Evolutionary conservation across 2,113 vertebrate species (phyloP).

Genomic region (Oreotrochilus melanogaster): DNA sequence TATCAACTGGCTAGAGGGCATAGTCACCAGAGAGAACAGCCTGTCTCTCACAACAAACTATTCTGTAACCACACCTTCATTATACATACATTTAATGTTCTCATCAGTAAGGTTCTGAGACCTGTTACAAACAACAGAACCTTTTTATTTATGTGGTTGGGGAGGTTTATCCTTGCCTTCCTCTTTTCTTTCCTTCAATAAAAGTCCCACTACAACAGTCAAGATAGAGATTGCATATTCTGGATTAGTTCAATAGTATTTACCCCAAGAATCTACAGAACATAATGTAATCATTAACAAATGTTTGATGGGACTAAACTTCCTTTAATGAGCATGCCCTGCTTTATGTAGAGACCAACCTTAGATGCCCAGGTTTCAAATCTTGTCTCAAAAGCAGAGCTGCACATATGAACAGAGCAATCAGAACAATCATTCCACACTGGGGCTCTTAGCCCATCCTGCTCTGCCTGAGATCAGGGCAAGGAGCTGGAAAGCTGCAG

Average conservation of each 20-base stretch:
- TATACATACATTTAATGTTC: neutral
- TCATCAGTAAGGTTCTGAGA: neutral
- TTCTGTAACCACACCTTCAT: neutral
- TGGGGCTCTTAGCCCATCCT: neutral
- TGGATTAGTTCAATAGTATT: neutral
- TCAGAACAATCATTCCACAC: fast-evolving
- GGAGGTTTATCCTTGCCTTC: neutral
- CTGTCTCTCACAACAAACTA: neutral
- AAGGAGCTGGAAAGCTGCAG: neutral
- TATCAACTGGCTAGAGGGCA: neutral
- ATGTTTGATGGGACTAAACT: neutral
- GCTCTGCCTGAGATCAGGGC: neutral
- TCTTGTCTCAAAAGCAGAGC: neutral
- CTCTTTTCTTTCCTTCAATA: neutral
- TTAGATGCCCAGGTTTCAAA: neutral
- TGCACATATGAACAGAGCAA: neutral
- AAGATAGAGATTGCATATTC: neutral
- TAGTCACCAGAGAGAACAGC: neutral
- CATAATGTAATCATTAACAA: neutral
- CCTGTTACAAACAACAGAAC: neutral
- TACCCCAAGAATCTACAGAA: neutral
- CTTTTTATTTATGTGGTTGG: neutral
- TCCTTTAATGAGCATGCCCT: neutral
- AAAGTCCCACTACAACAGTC: neutral
- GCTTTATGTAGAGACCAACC: neutral